Evolutionary conservation across 2,888 invertebrate species (phyloP).

Genomic region (Tanytarsus gracilentus): DNA sequence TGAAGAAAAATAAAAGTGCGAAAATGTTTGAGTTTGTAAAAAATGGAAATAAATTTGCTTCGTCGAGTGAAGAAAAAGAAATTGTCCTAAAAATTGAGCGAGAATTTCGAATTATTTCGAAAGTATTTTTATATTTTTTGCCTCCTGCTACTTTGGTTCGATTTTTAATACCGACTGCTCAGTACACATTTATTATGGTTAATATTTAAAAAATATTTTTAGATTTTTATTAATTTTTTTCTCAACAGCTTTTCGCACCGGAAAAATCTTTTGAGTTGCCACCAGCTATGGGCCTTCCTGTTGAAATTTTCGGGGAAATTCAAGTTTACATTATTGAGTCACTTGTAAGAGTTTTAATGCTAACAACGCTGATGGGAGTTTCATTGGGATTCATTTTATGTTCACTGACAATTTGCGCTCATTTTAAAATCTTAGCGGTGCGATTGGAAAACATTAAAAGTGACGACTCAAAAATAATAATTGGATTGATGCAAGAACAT

Average conservation of each 20-base stretch:
- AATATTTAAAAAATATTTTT: no score
- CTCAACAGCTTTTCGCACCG: neutral
- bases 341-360: neutral
- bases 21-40: neutral
- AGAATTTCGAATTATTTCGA: neutral
- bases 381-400: neutral
- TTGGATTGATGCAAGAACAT: neutral
- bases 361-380: neutral
- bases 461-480: neutral
- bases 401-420: neutral
- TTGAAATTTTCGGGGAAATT: neutral
- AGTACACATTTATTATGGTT: neutral
- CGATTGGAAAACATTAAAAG: neutral
- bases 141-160: neutral
- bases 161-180: neutral
- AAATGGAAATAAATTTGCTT: neutral
- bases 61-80: neutral
- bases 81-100: neutral
- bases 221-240: no score
- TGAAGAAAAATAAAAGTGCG: neutral
- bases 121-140: neutral
- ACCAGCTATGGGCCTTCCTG: slow-evolving; percentile 1
- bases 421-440: neutral
- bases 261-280: neutral
- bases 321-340: neutral